Base-by-base conservation (phyloP, 2,888 invertebrate genomes). In the Epicampocera succincta region DNA sequence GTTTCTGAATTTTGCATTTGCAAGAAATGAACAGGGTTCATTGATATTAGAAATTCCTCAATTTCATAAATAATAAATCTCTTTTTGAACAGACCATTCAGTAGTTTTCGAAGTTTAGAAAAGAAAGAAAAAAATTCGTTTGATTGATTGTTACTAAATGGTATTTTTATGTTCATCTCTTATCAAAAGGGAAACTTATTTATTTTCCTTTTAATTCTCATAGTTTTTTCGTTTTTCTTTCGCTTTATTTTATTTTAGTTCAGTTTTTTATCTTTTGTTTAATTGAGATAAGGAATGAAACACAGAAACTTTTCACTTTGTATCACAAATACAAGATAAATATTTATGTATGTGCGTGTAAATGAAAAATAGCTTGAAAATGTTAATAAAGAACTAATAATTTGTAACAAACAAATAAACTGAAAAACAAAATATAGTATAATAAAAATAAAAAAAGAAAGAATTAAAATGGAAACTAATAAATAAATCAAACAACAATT, bases 401-500 rank as follows among this genome's bases (percentile, higher is more conserved):
- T 33, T 29, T 33, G 33, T 33, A 74, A 71, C 25, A 63, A 50
- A 66, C n/a, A 72, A 69, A 52, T 44, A 56, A 75, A 63, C 3
- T 48, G 11, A 38, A 68, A 52, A 60, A 60, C 44, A 56, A 15
- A 29, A 60, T 38, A 73, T 38, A n/a, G 40, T 13, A 48, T 12
- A 38, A 52, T 52, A 8, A n/a, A 42, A 60, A 48, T n/a, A 76
- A 66, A 12, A 19, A 33, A 60, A 48, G n/a, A 76, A 17, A 46
- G 15, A 61, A 61, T 48, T 61, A 71, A 60, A 56, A 69, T 46
- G 52, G 50, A 79, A 74, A 80, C 76, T 63, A 56, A 68, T 79
- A 77, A 77, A 74, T 73, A 84, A 81, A 81, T 79, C 71, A 80
- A 83, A 84, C 84, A 84, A 84, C 84, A 84, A 84, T 84, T 84